Conservation (phyloP, 2,797 vertebrate species). For the Argya squamiceps region DNA sequence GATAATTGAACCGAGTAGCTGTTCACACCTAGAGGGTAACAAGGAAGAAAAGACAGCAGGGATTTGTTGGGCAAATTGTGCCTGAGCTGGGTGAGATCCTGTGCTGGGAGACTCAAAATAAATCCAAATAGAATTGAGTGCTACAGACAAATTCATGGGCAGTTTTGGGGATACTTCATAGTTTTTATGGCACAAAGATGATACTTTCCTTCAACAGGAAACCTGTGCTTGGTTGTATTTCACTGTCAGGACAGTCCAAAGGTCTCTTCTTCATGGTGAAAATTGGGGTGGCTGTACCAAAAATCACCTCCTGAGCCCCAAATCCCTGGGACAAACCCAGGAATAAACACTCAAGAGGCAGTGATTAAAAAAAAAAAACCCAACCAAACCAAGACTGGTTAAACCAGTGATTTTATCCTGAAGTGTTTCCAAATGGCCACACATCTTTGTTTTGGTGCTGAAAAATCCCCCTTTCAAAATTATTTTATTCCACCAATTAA, state of each 20-base stretch:
- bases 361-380: not conserved
- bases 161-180: not conserved
- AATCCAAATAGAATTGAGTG: not conserved
- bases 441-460: slow-evolving; percentile 14
- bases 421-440: slow-evolving; percentile 25
- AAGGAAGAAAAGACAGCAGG: not conserved
- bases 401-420: not conserved
- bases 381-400: not conserved
- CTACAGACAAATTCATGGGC: not conserved
- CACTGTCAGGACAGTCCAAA: not conserved
- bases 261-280: not conserved
- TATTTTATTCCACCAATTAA: slow-evolving; percentile 55
- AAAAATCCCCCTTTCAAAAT: slow-evolving; percentile 47
- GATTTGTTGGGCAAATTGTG: not conserved
- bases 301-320: not conserved
- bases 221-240: not conserved
- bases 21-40: not conserved
- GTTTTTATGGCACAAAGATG: not conserved
- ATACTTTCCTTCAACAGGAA: not conserved
- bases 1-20: not conserved
- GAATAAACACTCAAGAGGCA: not conserved
- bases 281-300: not conserved
- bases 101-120: not conserved
- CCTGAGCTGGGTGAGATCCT: not conserved
- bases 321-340: not conserved